These are phyloP conservation scores for Mizuhopecten yessoensis DNA, from an alignment of 1,140 invertebrate species.

Conservation along the genomic window DNA sequence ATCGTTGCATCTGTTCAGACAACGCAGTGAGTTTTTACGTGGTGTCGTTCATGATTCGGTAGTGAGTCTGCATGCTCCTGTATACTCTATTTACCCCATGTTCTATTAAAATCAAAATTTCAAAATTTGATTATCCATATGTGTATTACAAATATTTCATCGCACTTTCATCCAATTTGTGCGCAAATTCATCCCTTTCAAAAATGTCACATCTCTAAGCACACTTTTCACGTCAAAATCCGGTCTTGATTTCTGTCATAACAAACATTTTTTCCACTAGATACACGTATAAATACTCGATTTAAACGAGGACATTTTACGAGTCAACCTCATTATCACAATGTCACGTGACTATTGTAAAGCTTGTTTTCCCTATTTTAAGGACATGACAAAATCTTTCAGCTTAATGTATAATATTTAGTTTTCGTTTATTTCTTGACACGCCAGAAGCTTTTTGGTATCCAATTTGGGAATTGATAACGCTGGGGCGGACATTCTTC, in stretches of 20 bases:
- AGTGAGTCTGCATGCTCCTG: neutral
- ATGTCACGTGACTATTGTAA: neutral
- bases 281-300: neutral
- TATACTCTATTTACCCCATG: neutral
- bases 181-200: neutral
- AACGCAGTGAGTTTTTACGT: neutral
- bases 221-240: neutral
- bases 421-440: constrained; percentile 62
- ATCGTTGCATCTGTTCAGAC: neutral
- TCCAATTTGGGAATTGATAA: constrained; percentile 52
- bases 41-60: neutral
- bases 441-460: constrained; percentile 56
- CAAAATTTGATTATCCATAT: too few relatives aligned
- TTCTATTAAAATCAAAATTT: too few relatives aligned
- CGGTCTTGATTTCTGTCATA: neutral
- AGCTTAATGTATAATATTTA: neutral
- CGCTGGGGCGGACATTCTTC: constrained; percentile 64
- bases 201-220: neutral
- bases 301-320: neutral
- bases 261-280: neutral
- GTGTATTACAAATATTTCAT: neutral
- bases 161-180: neutral
- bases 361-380: neutral
- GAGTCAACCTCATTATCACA: neutral
- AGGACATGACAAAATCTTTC: too few relatives aligned